Conservation (phyloP, 2,113 vertebrate species). For the Phyllostomus discolor region DNA sequence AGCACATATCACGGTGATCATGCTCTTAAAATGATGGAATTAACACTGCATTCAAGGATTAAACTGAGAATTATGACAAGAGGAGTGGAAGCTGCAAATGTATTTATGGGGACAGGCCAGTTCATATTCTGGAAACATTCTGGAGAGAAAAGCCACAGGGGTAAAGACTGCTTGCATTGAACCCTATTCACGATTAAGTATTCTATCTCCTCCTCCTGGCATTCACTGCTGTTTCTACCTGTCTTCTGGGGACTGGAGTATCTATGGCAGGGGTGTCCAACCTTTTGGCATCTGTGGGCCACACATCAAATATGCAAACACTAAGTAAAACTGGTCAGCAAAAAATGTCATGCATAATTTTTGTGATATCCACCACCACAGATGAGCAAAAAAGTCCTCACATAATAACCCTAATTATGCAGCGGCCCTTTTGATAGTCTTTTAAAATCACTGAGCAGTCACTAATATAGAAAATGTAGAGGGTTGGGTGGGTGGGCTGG, state of each 20-base stretch:
- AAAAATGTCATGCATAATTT: no score
- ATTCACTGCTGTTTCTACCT: neutral
- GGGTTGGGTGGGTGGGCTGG: no score
- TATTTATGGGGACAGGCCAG: neutral
- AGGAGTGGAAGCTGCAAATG: neutral
- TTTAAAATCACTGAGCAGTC: no score
- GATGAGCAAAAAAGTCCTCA: no score
- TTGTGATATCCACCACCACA: no score
- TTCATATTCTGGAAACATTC: neutral
- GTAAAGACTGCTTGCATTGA: neutral
- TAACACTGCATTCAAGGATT: neutral
- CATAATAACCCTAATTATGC: no score
- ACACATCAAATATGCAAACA: no score
- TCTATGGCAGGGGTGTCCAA: neutral
- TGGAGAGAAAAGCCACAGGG: neutral
- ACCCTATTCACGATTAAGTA: neutral
- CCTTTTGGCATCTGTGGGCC: no score
- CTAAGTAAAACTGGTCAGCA: no score
- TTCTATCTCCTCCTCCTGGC: neutral
- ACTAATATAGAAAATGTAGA: no score
- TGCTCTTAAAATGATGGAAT: neutral
- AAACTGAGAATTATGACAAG: neutral
- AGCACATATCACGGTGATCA: neutral
- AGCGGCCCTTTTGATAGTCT: no score
- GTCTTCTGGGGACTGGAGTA: neutral